Evolutionary conservation across 2,113 vertebrate species (phyloP).

Genomic region (Bufo gargarizans): DNA sequence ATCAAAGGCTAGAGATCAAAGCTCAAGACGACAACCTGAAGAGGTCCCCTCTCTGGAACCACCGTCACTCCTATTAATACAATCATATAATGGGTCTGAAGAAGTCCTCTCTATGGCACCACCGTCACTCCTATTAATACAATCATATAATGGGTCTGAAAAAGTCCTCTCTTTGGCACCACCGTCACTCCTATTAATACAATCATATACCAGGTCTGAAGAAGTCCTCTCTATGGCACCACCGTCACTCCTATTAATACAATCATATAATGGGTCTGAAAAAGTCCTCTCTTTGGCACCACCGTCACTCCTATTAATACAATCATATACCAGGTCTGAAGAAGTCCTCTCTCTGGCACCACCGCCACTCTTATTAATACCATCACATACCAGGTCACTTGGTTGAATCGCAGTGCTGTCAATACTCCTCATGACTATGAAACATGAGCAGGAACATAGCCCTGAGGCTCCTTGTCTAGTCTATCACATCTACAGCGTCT

Average conservation of each 20-base stretch:
- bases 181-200: no score
- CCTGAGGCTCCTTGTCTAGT: neutral
- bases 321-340: neutral
- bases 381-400: neutral
- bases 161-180: no score
- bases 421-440: neutral
- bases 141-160: no score
- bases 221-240: neutral
- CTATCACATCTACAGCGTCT: neutral
- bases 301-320: neutral
- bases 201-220: no score
- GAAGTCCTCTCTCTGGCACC: neutral
- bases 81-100: no score
- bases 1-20: constrained; percentile 49
- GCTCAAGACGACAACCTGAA: constrained; percentile 33
- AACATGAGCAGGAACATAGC: neutral
- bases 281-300: neutral
- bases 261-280: neutral
- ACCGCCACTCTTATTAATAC: neutral
- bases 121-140: no score
- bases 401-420: neutral
- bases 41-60: neutral
- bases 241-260: neutral
- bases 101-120: no score
- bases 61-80: neutral